Base-by-base conservation (phyloP, 2,113 vertebrate species). In the Onychostruthus taczanowskii region DNA sequence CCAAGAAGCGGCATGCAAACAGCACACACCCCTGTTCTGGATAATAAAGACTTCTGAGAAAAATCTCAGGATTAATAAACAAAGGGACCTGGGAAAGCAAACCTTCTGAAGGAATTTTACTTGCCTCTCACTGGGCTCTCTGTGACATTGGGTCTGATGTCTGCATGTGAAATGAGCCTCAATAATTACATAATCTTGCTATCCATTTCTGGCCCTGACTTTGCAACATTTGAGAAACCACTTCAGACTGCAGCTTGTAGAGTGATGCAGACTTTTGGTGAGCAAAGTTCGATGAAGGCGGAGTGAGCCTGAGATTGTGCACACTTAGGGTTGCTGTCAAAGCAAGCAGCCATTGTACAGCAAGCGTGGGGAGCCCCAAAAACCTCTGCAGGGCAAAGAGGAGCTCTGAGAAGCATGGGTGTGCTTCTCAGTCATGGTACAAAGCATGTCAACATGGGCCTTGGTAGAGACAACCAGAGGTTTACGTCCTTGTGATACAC, bases 41-140 rank as follows among this genome's bases (percentile, higher is more conserved):
- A 85, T 92, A 89, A 87, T 89, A 95, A 91, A 94, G 92, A 75
- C 74, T 97, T 97, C 95, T 95, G 93, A 93, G 94, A 94, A 97
- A 92, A 84, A 74, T 85, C 80, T 84, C 61, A 82, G 20, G n/a
- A 47, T 66, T 77, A 92, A 89, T 85, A 95, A 84, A 79, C 72
- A 15, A 20, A 93, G 30, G 33, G 55, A 91, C 59, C 53, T 91
- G 67, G 92, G 78, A 91, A 94, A 90, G 61, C 37, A 88, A 69
- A 58, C 22, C 70, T 94, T 87, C 61, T 53, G 12, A 82, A 92
- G 92, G 94, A 87, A 93, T 94, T 94, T 87, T 72, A 39, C 46
- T 87, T 89, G 56, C 79, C 52, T 88, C 16, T 21, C 2, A 0
- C 58, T 55, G 30, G 19, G 73, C 47, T 95, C 2, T 1, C 55